Percentiles rank a stretch among this genome's conserved stretches.
phyloP scores from a whole-genome alignment of 2,888 invertebrate species.

The Drosophila mimica region DNA sequence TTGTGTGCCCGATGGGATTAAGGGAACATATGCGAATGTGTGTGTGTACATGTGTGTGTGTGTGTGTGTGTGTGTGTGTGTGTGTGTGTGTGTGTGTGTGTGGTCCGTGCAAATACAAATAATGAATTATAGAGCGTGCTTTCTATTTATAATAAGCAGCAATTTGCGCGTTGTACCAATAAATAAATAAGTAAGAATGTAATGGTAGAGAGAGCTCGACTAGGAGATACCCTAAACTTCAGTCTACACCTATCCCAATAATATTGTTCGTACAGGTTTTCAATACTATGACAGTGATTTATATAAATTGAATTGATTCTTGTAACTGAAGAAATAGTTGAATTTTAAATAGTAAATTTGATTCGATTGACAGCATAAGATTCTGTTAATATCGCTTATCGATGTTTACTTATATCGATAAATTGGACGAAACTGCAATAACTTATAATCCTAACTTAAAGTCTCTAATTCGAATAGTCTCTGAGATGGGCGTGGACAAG shows the following conservation, averaged over 20 bases:
- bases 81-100: neutral
- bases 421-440: neutral
- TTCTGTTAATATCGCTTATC: too few species aligned
- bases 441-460: neutral
- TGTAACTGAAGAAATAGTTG: neutral
- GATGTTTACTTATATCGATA: neutral
- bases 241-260: neutral
- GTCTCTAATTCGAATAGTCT: neutral
- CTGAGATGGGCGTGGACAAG: neutral
- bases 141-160: conserved; percentile 13
- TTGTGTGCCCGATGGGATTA: neutral
- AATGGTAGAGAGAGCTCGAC: neutral
- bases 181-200: conserved; percentile 1
- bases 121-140: neutral
- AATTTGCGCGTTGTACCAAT: conserved; percentile 10
- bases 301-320: neutral
- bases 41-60: neutral
- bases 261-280: neutral
- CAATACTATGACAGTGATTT: neutral
- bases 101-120: neutral
- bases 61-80: neutral
- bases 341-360: neutral
- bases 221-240: neutral
- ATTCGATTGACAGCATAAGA: neutral
- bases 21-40: neutral